Evolutionary conservation across 2,797 vertebrate genomes (phyloP), one percentile per base, ranked within the genome.

Genomic region (Botia kubotai): DNA sequence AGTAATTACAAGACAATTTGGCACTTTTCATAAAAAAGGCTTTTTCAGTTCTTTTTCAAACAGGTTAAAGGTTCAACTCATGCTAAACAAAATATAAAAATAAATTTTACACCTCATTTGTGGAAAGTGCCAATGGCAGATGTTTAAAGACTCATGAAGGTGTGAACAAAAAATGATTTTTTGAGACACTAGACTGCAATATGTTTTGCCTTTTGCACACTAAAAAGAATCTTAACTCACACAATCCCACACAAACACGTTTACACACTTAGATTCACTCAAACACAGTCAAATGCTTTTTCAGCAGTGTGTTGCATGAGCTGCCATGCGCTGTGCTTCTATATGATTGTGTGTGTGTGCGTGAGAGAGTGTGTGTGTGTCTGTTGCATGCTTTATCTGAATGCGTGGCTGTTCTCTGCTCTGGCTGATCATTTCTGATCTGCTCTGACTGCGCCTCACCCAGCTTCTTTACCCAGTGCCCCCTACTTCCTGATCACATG

Each of bases 271-370:
- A 91, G 93, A 95, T 29, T 8, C 0, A 92, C 95, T 95, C 94
- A 96, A 95, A 96, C 84, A 93, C 92, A 95, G 19, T 67, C 36
- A 83, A 69, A 67, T 10, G 50, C 67, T 80, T 70, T 78, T 60
- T 81, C 43, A 82, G n/a, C 67, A 79, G 70, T 81, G 55, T 69
- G 80, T 84, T 87, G 77, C 80, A 81, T 99, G 97, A 98, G 96
- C 97, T 98, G 97, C 96, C 96, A 97, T 96, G 95, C 92, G 96
- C 95, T 93, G 94, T 78, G 88, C 85, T 90, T 63, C 81, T 87
- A 90, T 88, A 55, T 76, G 82, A 72, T 21, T 14, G 50, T 74
- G 79, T 72, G 58, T n/a, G 53, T 29, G 43, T 55, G 74, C 46
- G 80, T 29, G 79, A 57, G 50, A 87, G 36, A 6, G 36, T 0